Evolutionary conservation across 64 coral and sea anemone genomes (phyloP).

Genomic region (Trachythela sp.): DNA sequence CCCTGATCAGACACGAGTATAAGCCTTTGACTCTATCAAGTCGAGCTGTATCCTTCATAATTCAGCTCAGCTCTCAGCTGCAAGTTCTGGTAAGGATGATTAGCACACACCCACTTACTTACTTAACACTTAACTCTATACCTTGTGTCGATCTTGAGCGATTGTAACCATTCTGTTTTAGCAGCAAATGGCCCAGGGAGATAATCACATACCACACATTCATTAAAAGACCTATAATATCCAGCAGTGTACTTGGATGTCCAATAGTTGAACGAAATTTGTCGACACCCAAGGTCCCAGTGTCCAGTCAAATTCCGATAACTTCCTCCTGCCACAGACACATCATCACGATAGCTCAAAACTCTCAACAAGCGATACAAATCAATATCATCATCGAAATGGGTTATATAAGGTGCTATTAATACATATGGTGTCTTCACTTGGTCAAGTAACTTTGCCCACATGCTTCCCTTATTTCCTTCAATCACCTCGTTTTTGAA

Average conservation of each 20-base stretch:
- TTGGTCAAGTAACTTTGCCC: neutral
- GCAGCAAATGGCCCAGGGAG: constrained; percentile 47
- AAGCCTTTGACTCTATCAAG: too few species aligned
- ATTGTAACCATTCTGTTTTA: constrained; percentile 23
- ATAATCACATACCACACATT: constrained; percentile 52
- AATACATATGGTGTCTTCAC: neutral
- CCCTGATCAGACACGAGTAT: too few species aligned
- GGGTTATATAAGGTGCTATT: neutral
- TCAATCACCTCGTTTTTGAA: neutral
- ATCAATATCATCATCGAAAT: neutral
- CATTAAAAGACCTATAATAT: constrained; percentile 44
- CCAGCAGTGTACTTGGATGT: constrained; percentile 45
- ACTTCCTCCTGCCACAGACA: constrained; percentile 38
- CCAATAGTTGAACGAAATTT: constrained; percentile 34
- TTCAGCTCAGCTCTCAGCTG: too few species aligned
- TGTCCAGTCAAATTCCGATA: constrained; percentile 58
- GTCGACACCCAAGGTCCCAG: constrained; percentile 51
- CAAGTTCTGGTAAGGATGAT: too few species aligned
- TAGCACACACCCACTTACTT: too few species aligned
- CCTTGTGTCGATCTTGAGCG: neutral
- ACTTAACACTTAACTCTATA: neutral
- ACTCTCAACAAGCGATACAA: neutral
- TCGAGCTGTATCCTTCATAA: too few species aligned
- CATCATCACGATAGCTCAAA: constrained; percentile 10
- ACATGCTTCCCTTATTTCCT: neutral